Conservation (phyloP, 2,113 vertebrate genomes). For the Eleginops maclovinus region DNA sequence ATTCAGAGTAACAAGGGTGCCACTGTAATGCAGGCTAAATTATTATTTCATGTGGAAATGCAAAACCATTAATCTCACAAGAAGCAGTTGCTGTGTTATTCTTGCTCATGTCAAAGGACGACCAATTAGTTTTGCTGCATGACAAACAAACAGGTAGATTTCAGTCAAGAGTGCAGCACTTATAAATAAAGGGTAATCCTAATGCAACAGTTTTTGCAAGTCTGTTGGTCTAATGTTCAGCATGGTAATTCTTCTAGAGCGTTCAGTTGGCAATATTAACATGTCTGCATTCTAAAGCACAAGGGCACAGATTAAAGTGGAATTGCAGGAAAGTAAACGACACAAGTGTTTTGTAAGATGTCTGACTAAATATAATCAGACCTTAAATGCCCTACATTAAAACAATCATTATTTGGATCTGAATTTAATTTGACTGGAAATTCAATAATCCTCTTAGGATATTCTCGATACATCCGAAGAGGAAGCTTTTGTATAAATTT, state of each 20-base stretch:
- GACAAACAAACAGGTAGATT: neutral
- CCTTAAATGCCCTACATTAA: constrained; percentile 13
- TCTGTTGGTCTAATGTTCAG: constrained; percentile 10
- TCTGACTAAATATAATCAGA: neutral
- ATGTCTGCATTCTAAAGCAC: constrained; percentile 21
- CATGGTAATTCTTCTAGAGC: constrained; percentile 16
- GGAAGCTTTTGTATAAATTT: neutral
- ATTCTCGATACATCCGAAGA: neutral
- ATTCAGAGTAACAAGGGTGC: constrained; percentile 33
- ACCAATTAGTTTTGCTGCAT: neutral
- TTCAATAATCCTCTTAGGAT: neutral
- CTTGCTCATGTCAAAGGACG: neutral
- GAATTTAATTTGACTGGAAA: constrained; percentile 1
- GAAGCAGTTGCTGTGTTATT: neutral
- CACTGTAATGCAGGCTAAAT: neutral
- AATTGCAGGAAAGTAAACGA: neutral
- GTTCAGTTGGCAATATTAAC: constrained; percentile 10
- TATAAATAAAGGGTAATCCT: constrained; percentile 23
- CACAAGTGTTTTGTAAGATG: neutral
- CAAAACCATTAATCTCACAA: constrained; percentile 20
- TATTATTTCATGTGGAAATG: neutral
- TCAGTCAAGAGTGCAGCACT: neutral
- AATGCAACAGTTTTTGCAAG: constrained; percentile 24
- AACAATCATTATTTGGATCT: neutral
- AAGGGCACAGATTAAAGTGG: neutral